phyloP scores from a whole-genome alignment of 2,797 vertebrate genomes.

The Aphelocoma californica region DNA sequence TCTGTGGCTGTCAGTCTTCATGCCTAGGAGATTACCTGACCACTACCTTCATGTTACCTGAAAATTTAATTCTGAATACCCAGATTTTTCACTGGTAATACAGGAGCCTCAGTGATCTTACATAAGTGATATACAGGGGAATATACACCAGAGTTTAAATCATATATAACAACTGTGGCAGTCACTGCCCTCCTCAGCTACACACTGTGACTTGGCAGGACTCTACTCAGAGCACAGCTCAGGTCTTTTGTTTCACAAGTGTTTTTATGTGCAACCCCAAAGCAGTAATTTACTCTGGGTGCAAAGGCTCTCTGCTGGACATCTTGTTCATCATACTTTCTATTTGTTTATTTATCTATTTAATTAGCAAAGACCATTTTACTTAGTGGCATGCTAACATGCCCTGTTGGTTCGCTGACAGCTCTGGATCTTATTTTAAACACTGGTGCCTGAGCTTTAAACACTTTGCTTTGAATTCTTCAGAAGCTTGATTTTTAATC shows the following conservation, averaged over 20 bases:
- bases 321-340: background rate
- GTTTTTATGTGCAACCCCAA: background rate
- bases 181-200: background rate
- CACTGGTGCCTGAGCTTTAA: background rate
- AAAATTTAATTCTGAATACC: background rate
- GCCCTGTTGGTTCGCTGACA: background rate
- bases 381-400: background rate
- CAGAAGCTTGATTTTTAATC: background rate
- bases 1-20: background rate
- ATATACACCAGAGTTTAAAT: background rate
- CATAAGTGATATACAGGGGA: background rate
- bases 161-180: rapidly evolving
- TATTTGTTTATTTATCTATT: background rate
- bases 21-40: background rate
- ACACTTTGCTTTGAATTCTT: background rate
- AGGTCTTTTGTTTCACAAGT: background rate
- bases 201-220: background rate
- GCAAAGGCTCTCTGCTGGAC: background rate
- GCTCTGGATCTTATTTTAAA: background rate
- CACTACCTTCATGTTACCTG: background rate
- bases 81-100: background rate
- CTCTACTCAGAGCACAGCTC: background rate
- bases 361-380: background rate
- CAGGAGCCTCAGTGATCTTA: background rate
- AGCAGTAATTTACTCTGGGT: background rate